Evolutionary conservation across 2,113 vertebrate genomes (phyloP), one percentile per base, ranked within the genome.

Genomic region (Acanthisitta chloris): DNA sequence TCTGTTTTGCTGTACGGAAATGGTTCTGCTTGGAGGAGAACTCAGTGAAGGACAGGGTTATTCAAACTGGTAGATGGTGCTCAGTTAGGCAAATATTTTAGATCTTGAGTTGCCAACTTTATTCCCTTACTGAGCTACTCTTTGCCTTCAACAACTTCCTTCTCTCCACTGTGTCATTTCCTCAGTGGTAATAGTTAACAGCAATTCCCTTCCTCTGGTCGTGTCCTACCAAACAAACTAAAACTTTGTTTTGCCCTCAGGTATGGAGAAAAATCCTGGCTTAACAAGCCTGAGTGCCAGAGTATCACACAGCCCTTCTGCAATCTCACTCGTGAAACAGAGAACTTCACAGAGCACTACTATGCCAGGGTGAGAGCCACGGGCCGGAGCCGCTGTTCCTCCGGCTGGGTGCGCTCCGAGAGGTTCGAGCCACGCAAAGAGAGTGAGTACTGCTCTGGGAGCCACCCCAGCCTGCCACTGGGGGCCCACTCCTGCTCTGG

Each of bases 191-290:
- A 55, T 46, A 57, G 69, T 12, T 16, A 17, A n/a, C 4, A 71
- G 43, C 58, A 42, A 28, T 24, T 55, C 8, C 16, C 54, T 12
- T 54, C 42, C 49, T 48, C 48, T 36, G 15, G 8, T 28, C 17
- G 24, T 25, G 55, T 43, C 28, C 52, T 43, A 57, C 54, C 59
- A 17, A 64, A n/a, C 13, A 7, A 29, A 38, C 77, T 77, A 29
- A 87, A 57, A 36, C 8, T 8, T 21, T 12, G 66, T 69, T 86
- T 10, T 21, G 17, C 31, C 45, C 59, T 24, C 95, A 98, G 98
- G 83, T 98, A 98, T 8, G 98, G 98, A 62, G 93, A 97, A 20
- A 85, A 17, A 17, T 14, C 19, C 31, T 98, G 98, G 98, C 79
- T 96, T 31, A n/a, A 13, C 14, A 98, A 98, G 70, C n/a, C 1